phyloP scores from a whole-genome alignment of 23 tunicate species.

The Ciona savignyi region DNA sequence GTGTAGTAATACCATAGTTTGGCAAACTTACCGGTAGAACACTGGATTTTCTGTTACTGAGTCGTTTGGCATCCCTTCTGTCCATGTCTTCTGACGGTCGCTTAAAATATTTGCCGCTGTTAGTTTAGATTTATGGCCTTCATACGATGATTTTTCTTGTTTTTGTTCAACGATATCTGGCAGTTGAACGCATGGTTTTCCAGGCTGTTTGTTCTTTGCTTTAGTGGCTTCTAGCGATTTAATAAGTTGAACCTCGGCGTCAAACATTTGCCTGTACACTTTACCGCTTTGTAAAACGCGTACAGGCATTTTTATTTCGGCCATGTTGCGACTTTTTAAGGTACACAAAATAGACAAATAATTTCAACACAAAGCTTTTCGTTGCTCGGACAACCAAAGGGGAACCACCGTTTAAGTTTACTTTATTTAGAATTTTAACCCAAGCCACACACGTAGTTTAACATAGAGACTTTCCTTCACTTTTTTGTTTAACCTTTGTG shows the following conservation, averaged over 20 bases:
- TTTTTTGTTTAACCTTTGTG: no score
- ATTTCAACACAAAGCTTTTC: not conserved
- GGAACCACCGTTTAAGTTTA: not conserved
- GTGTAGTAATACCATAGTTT: not conserved
- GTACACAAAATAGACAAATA: no score
- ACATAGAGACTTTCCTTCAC: no score
- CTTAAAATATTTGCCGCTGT: conserved; percentile 34
- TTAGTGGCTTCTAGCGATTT: conserved; percentile 36
- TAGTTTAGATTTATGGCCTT: not conserved
- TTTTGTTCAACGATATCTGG: conserved; percentile 27
- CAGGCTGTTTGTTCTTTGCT: conserved; percentile 7
- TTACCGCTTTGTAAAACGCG: conserved; percentile 90
- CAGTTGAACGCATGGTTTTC: conserved; percentile 1
- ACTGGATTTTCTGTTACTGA: conserved; percentile 89
- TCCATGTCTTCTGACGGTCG: conserved; percentile 67
- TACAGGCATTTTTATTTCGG: conserved; percentile 61
- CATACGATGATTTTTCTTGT: not conserved
- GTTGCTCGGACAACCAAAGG: not conserved
- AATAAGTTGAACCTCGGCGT: conserved; percentile 94
- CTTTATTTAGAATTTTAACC: no score
- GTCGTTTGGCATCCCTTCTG: conserved; percentile 78
- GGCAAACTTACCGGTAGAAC: conserved; percentile 40
- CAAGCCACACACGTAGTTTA: no score
- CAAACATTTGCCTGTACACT: conserved; percentile 93
- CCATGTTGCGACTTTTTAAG: conserved; percentile 21